Evolutionary conservation across 1,140 invertebrate species (phyloP), one percentile per base, ranked within the genome.

Genomic region (Polypedilum vanderplanki): DNA sequence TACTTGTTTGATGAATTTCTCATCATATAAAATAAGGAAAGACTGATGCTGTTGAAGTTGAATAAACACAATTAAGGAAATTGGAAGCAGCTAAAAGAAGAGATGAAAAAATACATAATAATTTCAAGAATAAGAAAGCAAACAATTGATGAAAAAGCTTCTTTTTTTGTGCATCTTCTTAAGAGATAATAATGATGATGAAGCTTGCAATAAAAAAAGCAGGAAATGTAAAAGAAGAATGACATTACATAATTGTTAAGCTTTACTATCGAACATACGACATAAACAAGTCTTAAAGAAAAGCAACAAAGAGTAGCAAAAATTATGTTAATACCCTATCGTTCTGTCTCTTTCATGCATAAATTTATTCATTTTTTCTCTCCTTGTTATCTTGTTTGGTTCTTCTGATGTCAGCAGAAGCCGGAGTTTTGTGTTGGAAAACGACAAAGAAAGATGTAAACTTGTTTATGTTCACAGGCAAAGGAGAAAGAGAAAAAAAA

Each of bases 391-490:
- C n/a, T 67, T 7, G 10, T n/a, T n/a, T 18, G 12, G 2, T 70
- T 22, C 17, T 10, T 20, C 17, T 22, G 65, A 70, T 70, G 65
- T 18, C 65, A 70, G 65, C 65, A 57, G 46, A 57, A 57, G 46
- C 46, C 18, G 18, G 17, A 33, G 24, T 33, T 33, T 33, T 33
- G 5, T 33, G 24, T 33, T 33, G 24, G 24, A 5, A 33, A 5
- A 33, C 2, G 24, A 33, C 24, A 33, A 33, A n/a, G 17, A 18
- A 70, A 70, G 65, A 70, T 70, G 65, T 70, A 70, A 70, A 70
- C 17, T 70, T 70, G 65, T 70, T 70, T 70, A 70, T 70, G 65
- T 70, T 70, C 17, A 70, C 17, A 57, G 65, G 20, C 65, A 12
- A 70, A 18, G 5, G 65, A 20, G 17, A 70, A 18, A 12, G 65